These are phyloP conservation scores for Ooceraea biroi DNA, from an alignment of 1,140 invertebrate genomes.

Conservation along the genomic window DNA sequence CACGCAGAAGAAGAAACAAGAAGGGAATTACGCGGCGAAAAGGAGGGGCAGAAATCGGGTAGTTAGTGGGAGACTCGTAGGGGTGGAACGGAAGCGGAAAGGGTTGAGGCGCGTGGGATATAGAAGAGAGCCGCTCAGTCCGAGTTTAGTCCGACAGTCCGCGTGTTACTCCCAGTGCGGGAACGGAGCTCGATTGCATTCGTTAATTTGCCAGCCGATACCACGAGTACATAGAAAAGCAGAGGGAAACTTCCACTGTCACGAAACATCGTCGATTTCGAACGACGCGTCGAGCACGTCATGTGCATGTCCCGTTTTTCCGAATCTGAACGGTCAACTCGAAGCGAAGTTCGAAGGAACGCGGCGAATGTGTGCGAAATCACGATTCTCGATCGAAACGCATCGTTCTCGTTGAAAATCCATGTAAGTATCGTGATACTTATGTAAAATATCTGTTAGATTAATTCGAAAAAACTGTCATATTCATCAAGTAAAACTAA, in stretches of 20 bases:
- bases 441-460: not conserved
- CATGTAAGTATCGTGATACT: constrained; percentile 15
- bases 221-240: not conserved
- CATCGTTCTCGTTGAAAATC: constrained; percentile 16
- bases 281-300: constrained; percentile 16
- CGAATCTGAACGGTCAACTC: not conserved
- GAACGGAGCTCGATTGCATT: constrained; percentile 57
- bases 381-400: not conserved
- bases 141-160: constrained; percentile 74
- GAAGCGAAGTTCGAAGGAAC: constrained; percentile 20
- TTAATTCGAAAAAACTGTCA: not conserved
- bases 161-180: constrained; percentile 78
- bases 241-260: not conserved
- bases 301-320: constrained; percentile 29
- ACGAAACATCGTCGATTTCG: constrained; percentile 10
- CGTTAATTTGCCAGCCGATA: not conserved
- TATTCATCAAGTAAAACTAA: not conserved
- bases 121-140: constrained; percentile 62
- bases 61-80: constrained; percentile 40
- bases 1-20: constrained; percentile 4
- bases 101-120: constrained; percentile 24
- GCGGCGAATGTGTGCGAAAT: constrained; percentile 12
- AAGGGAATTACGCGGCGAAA: not conserved
- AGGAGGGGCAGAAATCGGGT: constrained; percentile 37
- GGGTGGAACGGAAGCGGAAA: constrained; percentile 16